phyloP scores from a whole-genome alignment of 2,888 invertebrate species.

The Agrotis puta region DNA sequence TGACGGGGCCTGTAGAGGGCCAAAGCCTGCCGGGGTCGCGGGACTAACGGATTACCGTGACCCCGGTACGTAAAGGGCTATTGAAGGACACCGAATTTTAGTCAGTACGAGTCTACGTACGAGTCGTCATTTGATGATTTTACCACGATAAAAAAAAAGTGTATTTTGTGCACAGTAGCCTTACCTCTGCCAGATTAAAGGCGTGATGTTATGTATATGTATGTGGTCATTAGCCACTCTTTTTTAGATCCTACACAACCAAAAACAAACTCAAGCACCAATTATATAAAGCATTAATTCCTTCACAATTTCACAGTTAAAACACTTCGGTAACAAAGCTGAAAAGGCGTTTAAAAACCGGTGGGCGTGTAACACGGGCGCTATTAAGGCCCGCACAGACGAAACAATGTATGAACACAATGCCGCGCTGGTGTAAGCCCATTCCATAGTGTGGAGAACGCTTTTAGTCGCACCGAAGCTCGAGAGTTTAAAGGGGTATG shows the following conservation, averaged over 20 bases:
- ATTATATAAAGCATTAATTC: slow-evolving; percentile 23
- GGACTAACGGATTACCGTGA: no score
- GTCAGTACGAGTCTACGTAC: no score
- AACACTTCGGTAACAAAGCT: slow-evolving; percentile 35
- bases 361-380: slow-evolving; percentile 51
- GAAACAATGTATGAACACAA: slow-evolving; percentile 75
- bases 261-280: slow-evolving; percentile 8
- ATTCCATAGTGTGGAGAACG: slow-evolving; percentile 70
- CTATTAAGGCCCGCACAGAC: slow-evolving; percentile 68
- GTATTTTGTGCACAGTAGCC: no score
- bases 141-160: no score
- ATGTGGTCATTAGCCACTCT: not conserved
- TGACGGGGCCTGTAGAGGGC: no score
- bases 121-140: no score
- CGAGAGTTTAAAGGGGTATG: slow-evolving; percentile 30
- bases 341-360: slow-evolving; percentile 57
- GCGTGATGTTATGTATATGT: no score
- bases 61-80: no score
- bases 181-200: no score
- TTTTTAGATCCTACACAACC: not conserved
- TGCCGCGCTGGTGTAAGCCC: slow-evolving; percentile 72
- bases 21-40: no score
- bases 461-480: slow-evolving; percentile 70
- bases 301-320: slow-evolving; percentile 7
- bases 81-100: no score